Evolutionary conservation across 2,113 vertebrate genomes (phyloP).

Genomic region (Butastur rufipennis): DNA sequence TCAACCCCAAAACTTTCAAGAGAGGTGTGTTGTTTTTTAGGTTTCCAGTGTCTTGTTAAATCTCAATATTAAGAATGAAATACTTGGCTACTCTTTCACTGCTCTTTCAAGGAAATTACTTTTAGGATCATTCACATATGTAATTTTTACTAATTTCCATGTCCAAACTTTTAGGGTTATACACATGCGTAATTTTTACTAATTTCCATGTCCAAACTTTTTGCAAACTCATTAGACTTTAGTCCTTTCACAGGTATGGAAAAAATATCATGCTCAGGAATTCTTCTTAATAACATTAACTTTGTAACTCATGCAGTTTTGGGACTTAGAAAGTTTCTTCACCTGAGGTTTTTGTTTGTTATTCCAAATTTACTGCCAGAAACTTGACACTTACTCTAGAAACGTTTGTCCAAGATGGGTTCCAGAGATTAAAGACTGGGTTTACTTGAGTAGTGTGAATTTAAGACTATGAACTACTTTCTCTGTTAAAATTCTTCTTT

Average conservation of each 20-base stretch:
- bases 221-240: constrained; percentile 30
- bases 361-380: constrained; percentile 56
- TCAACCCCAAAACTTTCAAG: background rate
- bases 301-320: constrained; percentile 8
- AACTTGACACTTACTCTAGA: constrained; percentile 41
- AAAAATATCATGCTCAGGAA: constrained; percentile 6
- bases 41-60: background rate
- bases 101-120: constrained; percentile 34
- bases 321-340: constrained; percentile 26
- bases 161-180: background rate
- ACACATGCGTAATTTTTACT: background rate
- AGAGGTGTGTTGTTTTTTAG: background rate
- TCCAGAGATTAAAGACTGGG: constrained; percentile 18
- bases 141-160: background rate
- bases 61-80: background rate
- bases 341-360: constrained; percentile 55
- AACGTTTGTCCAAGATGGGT: constrained; percentile 36
- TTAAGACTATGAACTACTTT: constrained; percentile 27
- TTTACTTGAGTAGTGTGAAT: constrained; percentile 18
- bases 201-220: constrained; percentile 19
- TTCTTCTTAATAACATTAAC: constrained; percentile 33
- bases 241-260: constrained; percentile 18
- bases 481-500: constrained; percentile 9
- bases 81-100: background rate
- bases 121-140: background rate